A percentile compares a stretch with the other conserved stretches of the same genome.
Evolutionary conservation across 2,888 invertebrate species (phyloP).

Genomic region (Mythimna albipuncta): DNA sequence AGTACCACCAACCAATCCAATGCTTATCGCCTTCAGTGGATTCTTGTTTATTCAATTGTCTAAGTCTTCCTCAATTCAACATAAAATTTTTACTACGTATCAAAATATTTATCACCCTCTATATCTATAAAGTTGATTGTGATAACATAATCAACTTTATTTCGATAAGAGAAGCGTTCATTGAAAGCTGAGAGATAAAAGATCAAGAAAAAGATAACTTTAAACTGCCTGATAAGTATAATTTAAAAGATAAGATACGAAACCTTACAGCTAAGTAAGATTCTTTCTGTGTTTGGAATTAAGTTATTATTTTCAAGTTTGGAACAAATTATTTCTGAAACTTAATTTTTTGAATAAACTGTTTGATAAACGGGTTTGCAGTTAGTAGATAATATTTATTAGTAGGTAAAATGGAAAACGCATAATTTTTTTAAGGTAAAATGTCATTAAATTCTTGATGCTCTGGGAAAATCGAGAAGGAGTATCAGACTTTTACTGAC

Average conservation of each 20-base stretch:
- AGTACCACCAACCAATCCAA: not conserved
- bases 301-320: slow-evolving; percentile 22
- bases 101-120: slow-evolving; percentile 30
- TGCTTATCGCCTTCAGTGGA: not conserved
- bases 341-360: not conserved
- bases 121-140: not conserved
- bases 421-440: too few species aligned
- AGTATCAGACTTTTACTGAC: too few species aligned
- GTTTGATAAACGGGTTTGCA: not conserved
- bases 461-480: too few species aligned
- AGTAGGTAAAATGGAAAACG: too few species aligned
- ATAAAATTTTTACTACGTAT: not conserved
- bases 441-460: too few species aligned
- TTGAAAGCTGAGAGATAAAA: slow-evolving; percentile 50
- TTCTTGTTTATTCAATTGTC: not conserved
- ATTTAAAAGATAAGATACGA: slow-evolving; percentile 42
- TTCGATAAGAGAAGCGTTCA: slow-evolving; percentile 45
- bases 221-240: slow-evolving; percentile 31
- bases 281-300: slow-evolving; percentile 13
- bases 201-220: slow-evolving; percentile 38
- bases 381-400: too few species aligned
- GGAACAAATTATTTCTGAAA: not conserved
- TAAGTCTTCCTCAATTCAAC: not conserved
- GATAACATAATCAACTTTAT: slow-evolving; percentile 23
- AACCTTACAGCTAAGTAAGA: slow-evolving; percentile 7